Evolutionary conservation across 2,888 invertebrate genomes (phyloP).

Genomic region (Neoascia interrupta): DNA sequence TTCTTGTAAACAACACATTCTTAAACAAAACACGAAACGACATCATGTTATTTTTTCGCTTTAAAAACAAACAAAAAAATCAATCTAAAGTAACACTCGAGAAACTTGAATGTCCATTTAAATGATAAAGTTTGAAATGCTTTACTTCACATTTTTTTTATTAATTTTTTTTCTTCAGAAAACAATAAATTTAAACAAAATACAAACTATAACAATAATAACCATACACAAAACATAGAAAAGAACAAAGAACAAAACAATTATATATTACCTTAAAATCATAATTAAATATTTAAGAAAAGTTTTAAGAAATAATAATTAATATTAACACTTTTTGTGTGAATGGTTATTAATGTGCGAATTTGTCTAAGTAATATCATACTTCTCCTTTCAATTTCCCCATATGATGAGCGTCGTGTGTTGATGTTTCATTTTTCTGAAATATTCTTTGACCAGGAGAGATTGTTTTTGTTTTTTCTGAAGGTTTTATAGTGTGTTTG

Average conservation of each 20-base stretch:
- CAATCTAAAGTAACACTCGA: conserved; percentile 9
- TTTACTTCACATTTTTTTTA: too few relatives aligned
- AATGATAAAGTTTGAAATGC: too few relatives aligned
- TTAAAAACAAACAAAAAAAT: not conserved
- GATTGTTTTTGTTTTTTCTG: not conserved
- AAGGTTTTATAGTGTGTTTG: conserved; percentile 39
- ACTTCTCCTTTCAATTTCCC: conserved; percentile 5
- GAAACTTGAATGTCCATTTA: too few relatives aligned
- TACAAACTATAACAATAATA: not conserved
- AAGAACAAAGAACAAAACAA: conserved; percentile 44
- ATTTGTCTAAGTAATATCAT: conserved; percentile 36
- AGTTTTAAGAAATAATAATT: conserved; percentile 60
- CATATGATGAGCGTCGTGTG: conserved; percentile 6
- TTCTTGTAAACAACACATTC: too few relatives aligned
- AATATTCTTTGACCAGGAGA: conserved; percentile 8
- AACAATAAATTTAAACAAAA: conserved; percentile 4
- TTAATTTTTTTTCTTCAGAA: conserved; percentile 8
- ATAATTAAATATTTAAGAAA: conserved; percentile 61
- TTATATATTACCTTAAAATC: conserved; percentile 46
- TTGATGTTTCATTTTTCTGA: conserved; percentile 1
- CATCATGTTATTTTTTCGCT: not conserved
- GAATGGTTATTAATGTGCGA: conserved; percentile 63
- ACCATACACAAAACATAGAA: conserved; percentile 32
- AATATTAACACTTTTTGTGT: conserved; percentile 62
- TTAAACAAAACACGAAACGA: not conserved